Evolutionary conservation across 2,888 invertebrate species (phyloP).

Genomic region (Phrixothrix hirtus): DNA sequence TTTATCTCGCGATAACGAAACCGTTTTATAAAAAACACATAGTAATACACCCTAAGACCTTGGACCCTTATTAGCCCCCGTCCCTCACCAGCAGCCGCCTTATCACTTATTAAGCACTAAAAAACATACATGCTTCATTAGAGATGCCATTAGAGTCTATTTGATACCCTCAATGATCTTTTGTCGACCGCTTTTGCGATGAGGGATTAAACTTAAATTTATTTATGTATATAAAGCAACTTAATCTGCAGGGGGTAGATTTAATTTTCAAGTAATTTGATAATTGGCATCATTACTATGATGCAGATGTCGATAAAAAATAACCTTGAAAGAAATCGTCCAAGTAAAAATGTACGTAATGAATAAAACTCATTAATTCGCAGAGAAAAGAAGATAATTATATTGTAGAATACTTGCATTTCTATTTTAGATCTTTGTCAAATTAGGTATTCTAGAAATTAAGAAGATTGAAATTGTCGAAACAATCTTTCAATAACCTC

Average conservation of each 20-base stretch:
- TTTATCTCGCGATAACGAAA: constrained; percentile 20
- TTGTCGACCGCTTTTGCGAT: constrained; percentile 31
- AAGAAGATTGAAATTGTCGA: too few species aligned
- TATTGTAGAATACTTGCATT: too few species aligned
- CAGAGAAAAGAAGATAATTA: too few species aligned
- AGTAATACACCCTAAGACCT: constrained; percentile 18
- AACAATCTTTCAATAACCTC: too few species aligned
- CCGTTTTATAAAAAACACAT: constrained; percentile 18
- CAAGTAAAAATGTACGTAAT: not conserved
- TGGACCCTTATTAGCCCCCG: constrained; percentile 21
- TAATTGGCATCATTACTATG: constrained; percentile 6
- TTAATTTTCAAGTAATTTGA: constrained; percentile 10
- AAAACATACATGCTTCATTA: constrained; percentile 36
- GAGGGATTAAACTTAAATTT: constrained; percentile 21
- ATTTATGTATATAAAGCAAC: constrained; percentile 12
- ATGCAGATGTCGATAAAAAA: constrained; percentile 4
- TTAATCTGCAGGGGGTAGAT: constrained; percentile 20
- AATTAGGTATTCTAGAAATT: too few species aligned
- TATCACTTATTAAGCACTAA: constrained; percentile 36
- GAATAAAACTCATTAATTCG: not conserved
- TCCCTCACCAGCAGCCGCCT: constrained; percentile 28
- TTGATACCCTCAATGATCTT: constrained; percentile 31
- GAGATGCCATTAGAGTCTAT: constrained; percentile 30
- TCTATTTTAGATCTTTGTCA: too few species aligned
- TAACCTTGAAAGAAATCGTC: not conserved